Base-by-base conservation (phyloP, 2,797 vertebrate genomes). In the Monodelphis domestica region DNA sequence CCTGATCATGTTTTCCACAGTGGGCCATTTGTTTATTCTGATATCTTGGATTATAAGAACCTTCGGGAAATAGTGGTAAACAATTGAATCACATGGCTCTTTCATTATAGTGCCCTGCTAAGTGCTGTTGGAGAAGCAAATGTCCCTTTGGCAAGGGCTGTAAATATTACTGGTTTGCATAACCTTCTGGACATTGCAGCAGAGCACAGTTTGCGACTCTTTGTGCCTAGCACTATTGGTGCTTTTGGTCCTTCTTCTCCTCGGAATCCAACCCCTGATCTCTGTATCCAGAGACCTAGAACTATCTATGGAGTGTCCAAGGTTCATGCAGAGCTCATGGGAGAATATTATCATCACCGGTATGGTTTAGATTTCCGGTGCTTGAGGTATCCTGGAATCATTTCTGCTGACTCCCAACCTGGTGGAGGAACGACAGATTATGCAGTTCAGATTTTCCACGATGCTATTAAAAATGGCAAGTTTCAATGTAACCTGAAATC, bases 271-370 rank as follows among this genome's bases (percentile, higher is more conserved):
- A 99, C 99, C 1, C 99, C 99, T 2, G 99, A 99, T 94, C 98
- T 99, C 70, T 99, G 99, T 91, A 97, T 99, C 88, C 99, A 99
- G 98, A 99, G 99, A 93, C 99, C 99, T 29, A 99, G 99, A 89
- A 99, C 99, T 17, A 99, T 99, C 98, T 99, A 99, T 0, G 99
- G 99, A 0, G 99, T 99, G 96, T 99, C 99, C 96, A 99, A 99
- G 97, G 99, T 99, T 91, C 99, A 99, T 0, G 99, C 99, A 0
- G 99, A 99, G 98, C 99, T 99, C 90, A 99, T 99, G 99, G 99
- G 99, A 97, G 99, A 99, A 98, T 99, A 99, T 96, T 99, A 99
- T 95, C 98, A 99, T 97, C 99, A 99, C 96, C 99, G 99, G 21
- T 99, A 99, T 0, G 99, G 99, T 7, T 97, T 99, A 89, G 99